phyloP scores from a whole-genome alignment of 2,888 invertebrate genomes.

The Margaritifera margaritifera region DNA sequence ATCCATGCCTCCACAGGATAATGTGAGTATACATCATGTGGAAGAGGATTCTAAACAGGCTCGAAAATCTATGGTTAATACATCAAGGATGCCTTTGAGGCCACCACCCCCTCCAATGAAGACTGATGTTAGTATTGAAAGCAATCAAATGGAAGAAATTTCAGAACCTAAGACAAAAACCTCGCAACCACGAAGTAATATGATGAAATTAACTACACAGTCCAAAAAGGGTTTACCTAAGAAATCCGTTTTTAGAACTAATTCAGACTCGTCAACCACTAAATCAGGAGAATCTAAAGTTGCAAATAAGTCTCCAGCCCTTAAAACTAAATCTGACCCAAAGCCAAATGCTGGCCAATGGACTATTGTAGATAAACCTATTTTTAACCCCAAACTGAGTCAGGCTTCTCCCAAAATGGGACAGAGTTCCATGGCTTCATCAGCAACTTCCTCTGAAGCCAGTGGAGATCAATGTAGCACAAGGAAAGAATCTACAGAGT shows the following conservation, averaged over 20 bases:
- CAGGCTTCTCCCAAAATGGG: too few relatives aligned
- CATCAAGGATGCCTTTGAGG: constrained; percentile 29
- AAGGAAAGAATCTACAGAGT: constrained; percentile 34
- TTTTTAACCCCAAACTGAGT: constrained; percentile 20
- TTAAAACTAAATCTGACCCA: background rate
- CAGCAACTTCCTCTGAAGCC: too few relatives aligned
- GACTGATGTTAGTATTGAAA: constrained; percentile 10
- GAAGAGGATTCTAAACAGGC: constrained; percentile 8
- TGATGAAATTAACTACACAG: constrained; percentile 8
- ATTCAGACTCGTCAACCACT: constrained; percentile 21
- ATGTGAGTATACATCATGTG: constrained; percentile 15
- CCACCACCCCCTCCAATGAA: constrained; percentile 39
- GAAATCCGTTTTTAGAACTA: constrained; percentile 21
- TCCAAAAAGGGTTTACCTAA: constrained; percentile 24
- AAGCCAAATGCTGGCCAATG: constrained; percentile 5
- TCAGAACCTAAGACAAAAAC: constrained; percentile 28
- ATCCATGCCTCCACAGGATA: constrained; percentile 43
- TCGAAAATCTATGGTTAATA: constrained; percentile 36
- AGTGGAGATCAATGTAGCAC: background rate
- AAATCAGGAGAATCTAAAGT: background rate
- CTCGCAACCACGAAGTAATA: constrained; percentile 1
- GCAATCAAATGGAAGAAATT: constrained; percentile 15
- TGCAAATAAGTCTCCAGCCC: background rate
- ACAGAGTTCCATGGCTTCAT: too few relatives aligned
- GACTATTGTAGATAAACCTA: constrained; percentile 20